Evolutionary conservation across 1,140 invertebrate species (phyloP), one percentile per base, ranked within the genome.

Genomic region (Vollenhovia emeryi): DNA sequence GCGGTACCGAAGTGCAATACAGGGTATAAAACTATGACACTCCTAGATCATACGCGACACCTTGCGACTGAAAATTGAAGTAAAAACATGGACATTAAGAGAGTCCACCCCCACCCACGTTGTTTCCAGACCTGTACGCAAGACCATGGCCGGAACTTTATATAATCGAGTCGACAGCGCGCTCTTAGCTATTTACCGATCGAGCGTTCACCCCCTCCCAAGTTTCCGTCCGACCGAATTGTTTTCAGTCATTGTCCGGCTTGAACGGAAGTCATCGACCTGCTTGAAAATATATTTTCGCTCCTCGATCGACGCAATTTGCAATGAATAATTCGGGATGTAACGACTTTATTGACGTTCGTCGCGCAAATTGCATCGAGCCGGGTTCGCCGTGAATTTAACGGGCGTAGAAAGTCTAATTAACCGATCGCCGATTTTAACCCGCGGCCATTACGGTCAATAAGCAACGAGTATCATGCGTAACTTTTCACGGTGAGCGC

Each of bases 391-490:
- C 33, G 36, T 36, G 24, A 45, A n/a, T 75, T 75, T 40, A 24
- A 40, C 33, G 62, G 60, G 33, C 48, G n/a, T 62, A 18, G 21
- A 64, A 68, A 55, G 45, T 40, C 45, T 68, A 79, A 68, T 79
- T 79, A 79, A 21, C 2, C 62, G 30, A 15, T 78, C 40, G 43
- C n/a, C 43, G 30, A 66, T 78, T n/a, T 66, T 78, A 24, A 78
- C 66, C 21, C 60, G n/a, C 15, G n/a, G 21, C 21, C 62, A 52
- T 68, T 79, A 55, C 68, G 68, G 24, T 79, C 62, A 68, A 68
- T 52, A 50, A 68, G 7, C 30, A 15, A 66, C 27, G 45, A 40
- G 45, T 52, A 52, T 57, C 64, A n/a, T 40, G 21, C 18, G 18
- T 15, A 43, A 43, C 24, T 71, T n/a, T 45, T 2, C 18, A 21